Percentiles rank a stretch among this genome's conserved stretches.
Evolutionary conservation across 2,888 invertebrate species (phyloP).

Genomic region (Chymomyza amoena): DNA sequence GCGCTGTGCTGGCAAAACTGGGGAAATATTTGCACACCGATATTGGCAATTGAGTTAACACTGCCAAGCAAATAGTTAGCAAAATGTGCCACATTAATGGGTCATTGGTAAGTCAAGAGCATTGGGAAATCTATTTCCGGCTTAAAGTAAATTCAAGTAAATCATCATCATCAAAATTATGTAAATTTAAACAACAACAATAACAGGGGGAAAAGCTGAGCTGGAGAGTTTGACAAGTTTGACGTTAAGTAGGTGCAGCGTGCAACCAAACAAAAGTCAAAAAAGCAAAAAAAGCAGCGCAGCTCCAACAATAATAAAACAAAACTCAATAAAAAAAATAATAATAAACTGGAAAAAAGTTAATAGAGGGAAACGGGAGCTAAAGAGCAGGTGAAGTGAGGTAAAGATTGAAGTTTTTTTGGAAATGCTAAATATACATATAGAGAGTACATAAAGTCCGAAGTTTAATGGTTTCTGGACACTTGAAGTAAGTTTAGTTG

Average conservation of each 20-base stretch:
- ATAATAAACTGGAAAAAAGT: neutral
- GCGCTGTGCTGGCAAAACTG: constrained; percentile 48
- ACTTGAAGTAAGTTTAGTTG: neutral
- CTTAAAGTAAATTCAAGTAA: neutral
- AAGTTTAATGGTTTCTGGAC: neutral
- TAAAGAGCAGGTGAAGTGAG: too few species aligned
- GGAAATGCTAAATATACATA: neutral
- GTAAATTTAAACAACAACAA: constrained; percentile 58
- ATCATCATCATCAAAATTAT: constrained; percentile 47
- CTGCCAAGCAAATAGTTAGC: constrained; percentile 52
- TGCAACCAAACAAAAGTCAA: constrained; percentile 30
- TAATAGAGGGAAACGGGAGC: too few species aligned
- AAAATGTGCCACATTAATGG: constrained; percentile 32
- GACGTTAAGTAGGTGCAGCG: constrained; percentile 63
- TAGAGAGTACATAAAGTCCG: neutral
- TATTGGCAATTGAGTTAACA: constrained; percentile 68
- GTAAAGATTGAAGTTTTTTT: constrained; percentile 43
- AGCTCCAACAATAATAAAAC: constrained; percentile 42
- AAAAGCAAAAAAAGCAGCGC: constrained; percentile 18
- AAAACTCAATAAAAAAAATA: neutral
- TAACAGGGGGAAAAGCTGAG: neutral
- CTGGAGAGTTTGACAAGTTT: constrained; percentile 26
- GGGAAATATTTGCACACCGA: constrained; percentile 66
- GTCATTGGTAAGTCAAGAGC: constrained; percentile 46
- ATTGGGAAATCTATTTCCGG: constrained; percentile 3